Conservation (phyloP, 2,797 vertebrate species). For the Telmatherina bonti region DNA sequence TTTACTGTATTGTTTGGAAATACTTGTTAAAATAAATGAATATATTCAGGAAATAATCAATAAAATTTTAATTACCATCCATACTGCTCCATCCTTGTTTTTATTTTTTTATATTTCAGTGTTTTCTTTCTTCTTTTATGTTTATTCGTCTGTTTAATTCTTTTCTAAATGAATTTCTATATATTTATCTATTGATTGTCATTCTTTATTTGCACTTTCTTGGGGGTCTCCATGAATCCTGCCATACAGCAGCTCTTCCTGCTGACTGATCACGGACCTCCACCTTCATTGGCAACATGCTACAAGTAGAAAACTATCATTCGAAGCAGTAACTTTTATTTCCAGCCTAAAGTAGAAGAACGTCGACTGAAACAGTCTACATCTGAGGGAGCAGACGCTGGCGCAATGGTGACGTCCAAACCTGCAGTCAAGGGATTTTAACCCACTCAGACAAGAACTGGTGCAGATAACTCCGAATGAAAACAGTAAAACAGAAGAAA, state of each 20-base stretch:
- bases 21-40: too few species aligned
- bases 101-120: background rate
- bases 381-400: background rate
- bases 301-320: background rate
- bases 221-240: background rate
- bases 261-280: conserved; percentile 1
- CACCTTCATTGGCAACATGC: conserved; percentile 1
- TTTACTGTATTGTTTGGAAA: too few species aligned
- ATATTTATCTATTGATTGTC: too few species aligned
- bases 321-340: background rate
- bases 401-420: background rate
- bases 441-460: conserved; percentile 25
- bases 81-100: background rate
- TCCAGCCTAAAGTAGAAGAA: conserved; percentile 4
- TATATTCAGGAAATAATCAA: too few species aligned
- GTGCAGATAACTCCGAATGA: background rate
- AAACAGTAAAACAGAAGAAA: background rate
- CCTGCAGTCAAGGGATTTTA: conserved; percentile 28
- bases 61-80: too few species aligned
- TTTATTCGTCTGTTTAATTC: too few species aligned
- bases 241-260: background rate
- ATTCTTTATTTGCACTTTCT: background rate
- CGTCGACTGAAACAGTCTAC: conserved; percentile 7
- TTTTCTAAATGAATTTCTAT: background rate
- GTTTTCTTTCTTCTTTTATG: background rate